Evolutionary conservation across 2,888 invertebrate genomes (phyloP).

Genomic region (Terebella lapidaria): DNA sequence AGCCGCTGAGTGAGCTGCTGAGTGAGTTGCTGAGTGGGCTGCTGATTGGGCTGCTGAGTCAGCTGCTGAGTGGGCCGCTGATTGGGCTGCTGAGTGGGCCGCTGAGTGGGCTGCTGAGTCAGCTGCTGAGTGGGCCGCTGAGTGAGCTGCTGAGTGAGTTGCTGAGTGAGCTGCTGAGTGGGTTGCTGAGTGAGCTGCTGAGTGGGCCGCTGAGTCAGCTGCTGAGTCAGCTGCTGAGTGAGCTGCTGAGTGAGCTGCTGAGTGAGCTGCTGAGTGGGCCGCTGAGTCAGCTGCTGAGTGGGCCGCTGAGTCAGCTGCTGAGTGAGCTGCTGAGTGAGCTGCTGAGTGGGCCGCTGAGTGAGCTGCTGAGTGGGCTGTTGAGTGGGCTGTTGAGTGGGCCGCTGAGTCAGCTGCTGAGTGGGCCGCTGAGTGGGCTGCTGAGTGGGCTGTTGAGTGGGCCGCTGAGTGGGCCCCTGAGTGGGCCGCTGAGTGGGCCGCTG

Average conservation of each 20-base stretch:
- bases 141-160: not conserved
- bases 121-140: not conserved
- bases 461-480: not conserved
- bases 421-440: no score
- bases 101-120: no score
- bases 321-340: not conserved
- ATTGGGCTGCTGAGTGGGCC: no score
- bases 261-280: not conserved
- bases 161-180: no score
- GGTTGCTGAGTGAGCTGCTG: not conserved
- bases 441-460: no score
- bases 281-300: not conserved
- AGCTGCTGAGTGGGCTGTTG: no score
- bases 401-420: not conserved
- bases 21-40: no score
- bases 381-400: no score
- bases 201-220: not conserved
- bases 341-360: not conserved
- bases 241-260: not conserved
- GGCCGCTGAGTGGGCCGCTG: no score
- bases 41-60: no score
- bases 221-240: not conserved
- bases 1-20: no score
- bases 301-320: not conserved
- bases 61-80: no score